Base-by-base conservation (phyloP, 1,140 invertebrate species). In the Penaeus vannamei region DNA sequence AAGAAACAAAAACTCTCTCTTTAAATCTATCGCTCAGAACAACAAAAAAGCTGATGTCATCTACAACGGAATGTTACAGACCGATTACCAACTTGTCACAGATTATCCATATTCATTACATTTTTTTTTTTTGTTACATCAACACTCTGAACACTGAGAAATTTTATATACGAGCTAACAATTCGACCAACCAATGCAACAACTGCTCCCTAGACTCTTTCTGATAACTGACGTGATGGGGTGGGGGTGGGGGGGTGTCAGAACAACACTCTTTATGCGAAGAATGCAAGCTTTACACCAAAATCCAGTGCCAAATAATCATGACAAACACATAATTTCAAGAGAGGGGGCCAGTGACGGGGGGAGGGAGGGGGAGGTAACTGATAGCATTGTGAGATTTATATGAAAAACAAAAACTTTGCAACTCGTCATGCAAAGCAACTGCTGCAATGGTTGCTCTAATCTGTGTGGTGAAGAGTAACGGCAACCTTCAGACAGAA, bases 21-120 rank as follows among this genome's bases (percentile, higher is more conserved):
- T 85, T 89, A 85, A 77, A 32, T 84, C 82, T 82, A 87, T 81
- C 77, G 62, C 79, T 82, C 77, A 82, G 46, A 80, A 59, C 81
- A 88, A 80, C 81, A 86, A 77, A 86, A 86, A 60, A 69, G 69
- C 66, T 59, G 69, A 42, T 72, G 64, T 81, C 76, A 83, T 83
- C 86, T 87, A 87, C 79, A 87, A 87, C 86, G 86, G 86, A 87
- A 87, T 87, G 86, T 87, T 87, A 87, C 86, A 87, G 86, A 77
- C 79, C 84, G 26, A 77, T 77, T 86, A 86, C 72, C 42, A 72
- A 86, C 59, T 86, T 72, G 66, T 79, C 72, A 76, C 72, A 86
- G 84, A 86, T 77, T 86, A 86, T 77, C 84, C 46, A 61, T 86
- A 86, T 53, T 86, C 29, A 86, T 77, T 76, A 76, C 72, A 76